Percentiles rank a stretch among this genome's conserved stretches.
These are phyloP conservation scores for Ptiloglossa arizonensis DNA, from an alignment of 1,140 invertebrate species.

Conservation along the genomic window DNA sequence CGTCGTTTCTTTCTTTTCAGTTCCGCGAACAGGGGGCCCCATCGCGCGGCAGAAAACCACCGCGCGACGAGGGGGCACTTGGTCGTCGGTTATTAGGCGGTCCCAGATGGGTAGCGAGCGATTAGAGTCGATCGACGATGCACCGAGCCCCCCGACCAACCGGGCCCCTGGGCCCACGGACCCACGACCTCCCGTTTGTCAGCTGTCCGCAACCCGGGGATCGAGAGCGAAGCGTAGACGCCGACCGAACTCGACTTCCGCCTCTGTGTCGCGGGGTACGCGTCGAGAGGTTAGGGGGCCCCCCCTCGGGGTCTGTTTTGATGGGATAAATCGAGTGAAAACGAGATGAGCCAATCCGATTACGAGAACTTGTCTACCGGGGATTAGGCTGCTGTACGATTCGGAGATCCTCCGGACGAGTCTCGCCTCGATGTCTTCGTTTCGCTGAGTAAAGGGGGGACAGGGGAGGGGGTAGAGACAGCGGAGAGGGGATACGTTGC, in stretches of 20 bases:
- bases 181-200: not conserved
- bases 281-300: not conserved
- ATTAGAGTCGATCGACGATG: slow-evolving; percentile 7
- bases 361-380: slow-evolving; percentile 52
- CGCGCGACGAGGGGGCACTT: too few relatives aligned
- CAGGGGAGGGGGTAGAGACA: too few relatives aligned
- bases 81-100: not conserved
- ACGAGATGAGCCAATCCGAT: slow-evolving; percentile 62
- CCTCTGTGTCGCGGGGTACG: not conserved
- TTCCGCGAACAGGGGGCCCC: slow-evolving; percentile 1
- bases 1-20: slow-evolving; percentile 18
- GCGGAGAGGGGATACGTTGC: not conserved
- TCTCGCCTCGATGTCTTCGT: not conserved
- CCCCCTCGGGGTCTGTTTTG: slow-evolving; percentile 61
- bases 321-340: slow-evolving; percentile 61
- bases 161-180: too few relatives aligned
- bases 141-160: too few relatives aligned
- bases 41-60: too few relatives aligned
- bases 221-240: slow-evolving; percentile 17
- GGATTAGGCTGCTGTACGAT: slow-evolving; percentile 50
- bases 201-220: slow-evolving; percentile 27
- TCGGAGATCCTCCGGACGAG: not conserved
- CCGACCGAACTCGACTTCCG: slow-evolving; percentile 41
- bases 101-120: not conserved
- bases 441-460: not conserved